Evolutionary conservation across 2,888 invertebrate genomes (phyloP).

Genomic region (Noctua pronuba): DNA sequence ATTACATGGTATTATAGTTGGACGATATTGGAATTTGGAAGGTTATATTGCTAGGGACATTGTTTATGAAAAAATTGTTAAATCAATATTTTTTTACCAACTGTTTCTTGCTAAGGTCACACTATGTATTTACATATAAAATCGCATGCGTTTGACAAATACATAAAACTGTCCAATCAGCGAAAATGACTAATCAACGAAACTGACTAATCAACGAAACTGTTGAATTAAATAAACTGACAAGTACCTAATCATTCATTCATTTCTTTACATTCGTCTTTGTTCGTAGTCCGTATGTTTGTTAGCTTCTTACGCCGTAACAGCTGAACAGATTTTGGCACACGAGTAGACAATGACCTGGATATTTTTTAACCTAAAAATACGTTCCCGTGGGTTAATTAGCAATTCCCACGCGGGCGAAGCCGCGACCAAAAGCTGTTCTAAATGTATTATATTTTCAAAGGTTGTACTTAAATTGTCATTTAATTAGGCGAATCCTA

Average conservation of each 20-base stretch:
- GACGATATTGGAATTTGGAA: background rate
- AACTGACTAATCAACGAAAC: too few species aligned
- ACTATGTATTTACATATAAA: background rate
- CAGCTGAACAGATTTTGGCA: background rate
- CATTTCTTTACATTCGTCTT: too few species aligned
- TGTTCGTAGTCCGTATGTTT: background rate
- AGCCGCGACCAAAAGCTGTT: background rate
- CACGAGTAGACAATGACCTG: background rate
- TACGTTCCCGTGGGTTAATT: background rate
- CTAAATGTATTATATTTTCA: background rate
- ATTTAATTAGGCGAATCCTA: background rate
- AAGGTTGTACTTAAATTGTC: background rate
- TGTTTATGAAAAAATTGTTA: too few species aligned
- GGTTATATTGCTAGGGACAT: too few species aligned
- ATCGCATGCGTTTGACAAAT: background rate
- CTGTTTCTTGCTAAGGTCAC: background rate
- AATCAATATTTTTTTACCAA: background rate
- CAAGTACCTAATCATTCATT: too few species aligned
- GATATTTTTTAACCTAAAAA: background rate
- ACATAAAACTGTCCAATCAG: too few species aligned
- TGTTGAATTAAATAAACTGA: too few species aligned
- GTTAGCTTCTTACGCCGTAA: background rate
- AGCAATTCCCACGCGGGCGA: background rate
- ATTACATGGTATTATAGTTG: conserved; percentile 6
- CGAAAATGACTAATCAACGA: too few species aligned